A percentile compares a stretch with the other conserved stretches of the same genome.
Conservation (phyloP, 2,113 vertebrate genomes). For the Atractosteus spatula region DNA sequence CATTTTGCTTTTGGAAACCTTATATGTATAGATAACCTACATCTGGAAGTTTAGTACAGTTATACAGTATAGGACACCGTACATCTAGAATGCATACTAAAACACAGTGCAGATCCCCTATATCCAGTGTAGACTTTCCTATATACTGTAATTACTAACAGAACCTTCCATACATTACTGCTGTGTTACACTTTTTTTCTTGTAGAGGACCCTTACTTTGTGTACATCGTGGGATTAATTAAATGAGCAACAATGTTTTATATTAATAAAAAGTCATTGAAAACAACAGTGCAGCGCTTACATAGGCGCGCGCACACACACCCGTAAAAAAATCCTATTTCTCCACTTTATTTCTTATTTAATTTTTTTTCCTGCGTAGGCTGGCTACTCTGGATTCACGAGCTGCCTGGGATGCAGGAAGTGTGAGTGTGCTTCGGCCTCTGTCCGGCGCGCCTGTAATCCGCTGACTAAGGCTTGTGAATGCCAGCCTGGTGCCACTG, state of each 20-base stretch:
- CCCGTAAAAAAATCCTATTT: neutral
- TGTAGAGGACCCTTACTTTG: neutral
- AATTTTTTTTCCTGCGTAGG: constrained; percentile 47
- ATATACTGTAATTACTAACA: no score
- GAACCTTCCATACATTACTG: no score
- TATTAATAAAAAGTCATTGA: no score
- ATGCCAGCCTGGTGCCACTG: constrained; percentile 66
- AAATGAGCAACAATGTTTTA: no score
- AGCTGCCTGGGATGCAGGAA: constrained; percentile 70
- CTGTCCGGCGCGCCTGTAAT: constrained; percentile 63
- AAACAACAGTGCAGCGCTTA: neutral
- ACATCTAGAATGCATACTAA: no score
- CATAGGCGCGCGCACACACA: neutral
- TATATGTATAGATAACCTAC: no score
- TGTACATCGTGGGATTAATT: no score
- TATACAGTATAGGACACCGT: no score
- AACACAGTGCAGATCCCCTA: no score
- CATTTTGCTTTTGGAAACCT: no score
- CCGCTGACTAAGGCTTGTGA: constrained; percentile 67
- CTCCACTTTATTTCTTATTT: neutral
- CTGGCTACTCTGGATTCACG: constrained; percentile 70
- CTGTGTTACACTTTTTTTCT: neutral
- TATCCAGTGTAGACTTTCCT: no score
- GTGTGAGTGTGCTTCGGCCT: constrained; percentile 69
- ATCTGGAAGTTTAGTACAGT: no score